Base-by-base conservation (phyloP, 2,888 invertebrate species). In the Hydrotaea diabolus region DNA sequence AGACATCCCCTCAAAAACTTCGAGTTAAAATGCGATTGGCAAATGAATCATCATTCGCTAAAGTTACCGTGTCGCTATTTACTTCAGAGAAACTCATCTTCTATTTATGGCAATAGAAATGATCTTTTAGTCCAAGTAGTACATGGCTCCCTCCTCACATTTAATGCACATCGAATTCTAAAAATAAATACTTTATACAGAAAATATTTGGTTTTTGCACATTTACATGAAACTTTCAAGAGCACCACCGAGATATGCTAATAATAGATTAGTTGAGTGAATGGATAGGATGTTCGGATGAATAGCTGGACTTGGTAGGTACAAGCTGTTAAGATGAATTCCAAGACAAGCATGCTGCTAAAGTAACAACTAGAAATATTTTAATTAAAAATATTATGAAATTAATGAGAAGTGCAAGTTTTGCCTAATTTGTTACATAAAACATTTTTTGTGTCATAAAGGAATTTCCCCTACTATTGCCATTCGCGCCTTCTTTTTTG, bases 331-430 rank as follows among this genome's bases (percentile, higher is more conserved):
- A 11, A 59, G 15, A 59, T 26, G 26, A 11, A 59, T 26, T 59
- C 15, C 23, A 23, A 23, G 59, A 3, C 26, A 59, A 13, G 59
- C 23, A 59, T 59, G 26, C 26, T 23, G 23, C 19, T 55, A 55
- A 4, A 21, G 2, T 9, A 15, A 26, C 21, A 57, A 1, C 13
- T 57, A 15, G 17, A 77, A 19, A 46, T 17, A 77, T 26, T 31
- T 69, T 69, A 23, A 46, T 59, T 77, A 69, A 69, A 69, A 77
- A 77, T 43, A 71, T 46, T 21, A 39, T 77, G 23, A 39, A 77
- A 57, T 77, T 77, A 77, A 77, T 76, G 49, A 66, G 39, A 21
- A 23, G 66, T 55, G 49, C 36, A 31, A 49, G 31, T 64, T 76
- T 76, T 64, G 55, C 59, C 26, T 26, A 59, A 59, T 59, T 26